A percentile compares a stretch with the other conserved stretches of the same genome.
These are phyloP conservation scores for Ophion ventricosus DNA, from an alignment of 2,888 invertebrate genomes.

Conservation along the genomic window DNA sequence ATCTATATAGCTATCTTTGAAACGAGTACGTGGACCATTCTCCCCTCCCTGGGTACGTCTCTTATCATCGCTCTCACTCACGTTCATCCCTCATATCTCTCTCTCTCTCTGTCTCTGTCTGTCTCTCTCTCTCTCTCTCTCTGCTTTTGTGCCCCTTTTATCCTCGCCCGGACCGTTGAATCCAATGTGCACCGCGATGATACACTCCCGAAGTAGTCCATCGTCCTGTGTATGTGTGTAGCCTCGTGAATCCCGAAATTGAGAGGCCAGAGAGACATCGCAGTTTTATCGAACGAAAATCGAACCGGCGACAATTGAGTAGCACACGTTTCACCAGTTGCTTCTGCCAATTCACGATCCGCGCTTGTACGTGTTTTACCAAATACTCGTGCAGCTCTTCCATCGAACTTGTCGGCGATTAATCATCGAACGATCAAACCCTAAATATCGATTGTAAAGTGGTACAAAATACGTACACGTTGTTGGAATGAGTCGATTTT, in stretches of 20 bases:
- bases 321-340: conserved; percentile 76
- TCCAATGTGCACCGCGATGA: background rate
- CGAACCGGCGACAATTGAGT: conserved; percentile 76
- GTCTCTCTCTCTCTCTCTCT: background rate
- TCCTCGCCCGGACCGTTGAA: conserved; percentile 37
- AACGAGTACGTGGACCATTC: conserved; percentile 18
- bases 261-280: conserved; percentile 48
- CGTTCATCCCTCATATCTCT: conserved; percentile 65
- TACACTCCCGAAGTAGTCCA: background rate
- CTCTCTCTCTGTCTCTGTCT: conserved; percentile 65
- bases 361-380: background rate
- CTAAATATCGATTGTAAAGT: no score
- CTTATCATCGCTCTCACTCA: conserved; percentile 51
- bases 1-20: conserved; percentile 35
- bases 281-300: conserved; percentile 76
- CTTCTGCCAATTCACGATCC: conserved; percentile 56
- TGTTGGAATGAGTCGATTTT: no score
- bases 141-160: conserved; percentile 20
- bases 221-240: background rate
- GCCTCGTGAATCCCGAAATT: conserved; percentile 23
- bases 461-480: no score
- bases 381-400: background rate
- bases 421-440: no score
- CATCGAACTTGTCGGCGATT: background rate
- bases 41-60: conserved; percentile 51